Evolutionary conservation across 2,113 vertebrate genomes (phyloP).

Genomic region (Toxostoma redivivum): DNA sequence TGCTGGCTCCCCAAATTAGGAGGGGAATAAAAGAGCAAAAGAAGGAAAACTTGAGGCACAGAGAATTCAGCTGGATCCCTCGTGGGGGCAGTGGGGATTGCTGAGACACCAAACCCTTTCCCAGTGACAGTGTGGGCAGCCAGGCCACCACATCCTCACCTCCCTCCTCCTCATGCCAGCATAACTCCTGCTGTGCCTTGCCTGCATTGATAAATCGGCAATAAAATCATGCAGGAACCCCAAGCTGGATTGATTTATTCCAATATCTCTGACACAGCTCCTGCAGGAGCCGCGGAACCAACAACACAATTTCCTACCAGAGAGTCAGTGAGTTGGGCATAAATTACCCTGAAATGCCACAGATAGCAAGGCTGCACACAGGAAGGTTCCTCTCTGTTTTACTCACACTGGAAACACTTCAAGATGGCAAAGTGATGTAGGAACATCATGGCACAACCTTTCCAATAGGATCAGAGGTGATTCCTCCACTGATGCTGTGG

Average conservation of each 20-base stretch:
- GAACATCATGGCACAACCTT: not conserved
- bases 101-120: not conserved
- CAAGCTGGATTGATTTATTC: slow-evolving; percentile 17
- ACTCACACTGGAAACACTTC: not conserved
- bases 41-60: not conserved
- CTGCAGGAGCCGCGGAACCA: not conserved
- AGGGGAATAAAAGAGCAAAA: not conserved
- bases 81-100: rapidly evolving
- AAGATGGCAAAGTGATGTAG: not conserved
- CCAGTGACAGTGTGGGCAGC: rapidly evolving
- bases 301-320: not conserved
- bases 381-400: not conserved
- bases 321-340: not conserved
- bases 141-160: not conserved
- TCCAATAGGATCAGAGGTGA: not conserved
- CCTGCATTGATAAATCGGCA: not conserved
- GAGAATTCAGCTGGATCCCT: not conserved
- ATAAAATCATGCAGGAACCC: slow-evolving; percentile 47
- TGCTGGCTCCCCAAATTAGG: not conserved
- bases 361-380: slow-evolving; percentile 21
- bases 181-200: not conserved
- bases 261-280: slow-evolving; percentile 33
- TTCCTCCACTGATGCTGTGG: not conserved
- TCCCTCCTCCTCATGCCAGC: not conserved
- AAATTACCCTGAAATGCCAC: slow-evolving; percentile 62